These are phyloP conservation scores for Myotis brandtii DNA, from an alignment of 2,113 vertebrate species.

Conservation along the genomic window DNA sequence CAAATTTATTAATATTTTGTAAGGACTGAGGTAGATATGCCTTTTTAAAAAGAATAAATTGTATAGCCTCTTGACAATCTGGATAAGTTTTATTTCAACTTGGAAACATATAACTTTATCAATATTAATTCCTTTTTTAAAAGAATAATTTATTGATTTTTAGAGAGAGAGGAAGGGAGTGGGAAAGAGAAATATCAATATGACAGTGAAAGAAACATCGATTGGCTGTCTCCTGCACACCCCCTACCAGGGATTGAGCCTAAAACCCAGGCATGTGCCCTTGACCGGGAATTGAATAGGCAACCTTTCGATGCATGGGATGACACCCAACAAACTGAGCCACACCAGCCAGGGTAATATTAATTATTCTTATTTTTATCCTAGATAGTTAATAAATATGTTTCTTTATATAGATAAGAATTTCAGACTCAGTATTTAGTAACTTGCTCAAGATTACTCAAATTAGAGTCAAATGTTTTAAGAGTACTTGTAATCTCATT, in stretches of 20 bases:
- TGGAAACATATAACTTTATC: background rate
- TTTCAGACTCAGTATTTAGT: background rate
- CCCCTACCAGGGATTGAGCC: too few species aligned
- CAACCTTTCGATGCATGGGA: too few species aligned
- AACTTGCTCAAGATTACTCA: background rate
- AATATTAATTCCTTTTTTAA: too few species aligned
- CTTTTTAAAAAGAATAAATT: background rate
- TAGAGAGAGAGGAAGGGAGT: too few species aligned
- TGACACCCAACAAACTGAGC: too few species aligned
- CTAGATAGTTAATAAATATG: background rate
- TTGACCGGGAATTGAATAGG: too few species aligned
- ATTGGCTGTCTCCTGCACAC: too few species aligned
- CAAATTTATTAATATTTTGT: background rate
- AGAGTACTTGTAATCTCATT: slow-evolving; percentile 34
- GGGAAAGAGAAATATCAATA: too few species aligned
- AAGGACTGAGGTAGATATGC: background rate
- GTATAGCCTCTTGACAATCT: background rate
- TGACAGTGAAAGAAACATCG: too few species aligned
- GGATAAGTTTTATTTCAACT: slow-evolving; percentile 13
- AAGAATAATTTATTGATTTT: too few species aligned
- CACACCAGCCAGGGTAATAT: too few species aligned
- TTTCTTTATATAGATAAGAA: background rate
- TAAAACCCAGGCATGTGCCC: too few species aligned
- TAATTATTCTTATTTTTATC: background rate
- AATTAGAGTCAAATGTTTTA: background rate